Conservation (phyloP, 1,140 invertebrate species). For the Philaenus spumarius region DNA sequence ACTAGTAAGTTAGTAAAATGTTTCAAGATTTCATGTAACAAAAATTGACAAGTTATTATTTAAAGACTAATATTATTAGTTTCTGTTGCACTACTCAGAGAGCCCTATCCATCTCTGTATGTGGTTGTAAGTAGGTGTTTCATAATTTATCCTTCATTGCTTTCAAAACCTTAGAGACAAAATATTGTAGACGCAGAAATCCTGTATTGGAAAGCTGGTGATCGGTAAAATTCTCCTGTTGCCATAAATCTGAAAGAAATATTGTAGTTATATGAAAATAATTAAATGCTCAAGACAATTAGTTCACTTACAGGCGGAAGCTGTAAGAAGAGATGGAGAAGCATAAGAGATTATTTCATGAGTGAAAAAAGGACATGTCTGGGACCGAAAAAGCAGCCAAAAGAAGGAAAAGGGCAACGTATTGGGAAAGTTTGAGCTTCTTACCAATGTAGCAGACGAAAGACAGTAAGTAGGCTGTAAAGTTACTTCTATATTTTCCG, state of each 20-base stretch:
- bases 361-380: constrained; percentile 13
- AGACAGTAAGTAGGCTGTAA: no score
- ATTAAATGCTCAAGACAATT: neutral
- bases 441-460: constrained; percentile 11
- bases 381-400: constrained; percentile 12
- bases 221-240: no score
- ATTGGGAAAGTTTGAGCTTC: constrained; percentile 9
- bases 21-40: no score
- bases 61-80: no score
- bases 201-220: no score
- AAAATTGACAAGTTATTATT: no score
- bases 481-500: no score
- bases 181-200: constrained; percentile 11
- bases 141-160: neutral
- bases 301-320: constrained; percentile 10
- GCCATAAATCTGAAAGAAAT: constrained; percentile 23
- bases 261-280: neutral
- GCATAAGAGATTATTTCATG: constrained; percentile 18
- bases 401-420: constrained; percentile 10
- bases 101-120: constrained; percentile 3
- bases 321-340: constrained; percentile 19
- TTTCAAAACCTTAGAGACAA: constrained; percentile 4
- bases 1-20: no score
- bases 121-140: neutral
- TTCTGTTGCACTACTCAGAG: neutral